These are phyloP conservation scores for Vanacampus margaritifer DNA, from an alignment of 2,113 vertebrate species.

Conservation along the genomic window DNA sequence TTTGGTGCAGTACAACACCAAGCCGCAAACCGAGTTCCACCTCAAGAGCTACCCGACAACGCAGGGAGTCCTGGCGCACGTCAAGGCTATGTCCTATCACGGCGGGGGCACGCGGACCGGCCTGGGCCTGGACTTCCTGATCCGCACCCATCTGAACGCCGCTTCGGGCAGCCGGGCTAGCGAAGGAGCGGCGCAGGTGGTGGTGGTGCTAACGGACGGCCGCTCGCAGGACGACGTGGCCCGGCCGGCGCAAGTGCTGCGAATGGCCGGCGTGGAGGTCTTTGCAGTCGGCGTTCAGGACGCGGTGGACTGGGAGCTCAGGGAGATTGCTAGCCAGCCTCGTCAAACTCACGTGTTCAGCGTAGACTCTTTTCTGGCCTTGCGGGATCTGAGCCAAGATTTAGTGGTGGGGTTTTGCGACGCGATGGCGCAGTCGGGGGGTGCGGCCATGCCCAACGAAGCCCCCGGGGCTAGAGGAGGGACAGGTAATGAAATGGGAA, in stretches of 20 bases:
- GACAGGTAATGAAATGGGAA: slow-evolving; percentile 80
- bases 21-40: slow-evolving; percentile 82
- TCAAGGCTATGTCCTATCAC: slow-evolving; percentile 77
- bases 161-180: slow-evolving; percentile 81
- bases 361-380: slow-evolving; percentile 80
- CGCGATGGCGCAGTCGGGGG: slow-evolving; percentile 60
- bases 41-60: slow-evolving; percentile 77
- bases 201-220: slow-evolving; percentile 82
- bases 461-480: slow-evolving; percentile 76
- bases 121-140: slow-evolving; percentile 82
- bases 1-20: slow-evolving; percentile 82
- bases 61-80: slow-evolving; percentile 77
- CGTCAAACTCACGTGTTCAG: slow-evolving; percentile 76
- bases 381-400: slow-evolving; percentile 78
- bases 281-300: slow-evolving; percentile 84
- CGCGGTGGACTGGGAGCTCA: slow-evolving; percentile 76
- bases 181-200: slow-evolving; percentile 77
- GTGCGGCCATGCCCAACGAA: slow-evolving; percentile 67
- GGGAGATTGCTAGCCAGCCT: slow-evolving; percentile 79
- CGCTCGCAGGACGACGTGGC: slow-evolving; percentile 76
- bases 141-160: slow-evolving; percentile 74
- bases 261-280: slow-evolving; percentile 74
- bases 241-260: slow-evolving; percentile 74
- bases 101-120: slow-evolving; percentile 78
- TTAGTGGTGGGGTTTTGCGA: slow-evolving; percentile 78